Evolutionary conservation across 2,797 vertebrate genomes (phyloP).

Genomic region (Epinephelus malabaricus): DNA sequence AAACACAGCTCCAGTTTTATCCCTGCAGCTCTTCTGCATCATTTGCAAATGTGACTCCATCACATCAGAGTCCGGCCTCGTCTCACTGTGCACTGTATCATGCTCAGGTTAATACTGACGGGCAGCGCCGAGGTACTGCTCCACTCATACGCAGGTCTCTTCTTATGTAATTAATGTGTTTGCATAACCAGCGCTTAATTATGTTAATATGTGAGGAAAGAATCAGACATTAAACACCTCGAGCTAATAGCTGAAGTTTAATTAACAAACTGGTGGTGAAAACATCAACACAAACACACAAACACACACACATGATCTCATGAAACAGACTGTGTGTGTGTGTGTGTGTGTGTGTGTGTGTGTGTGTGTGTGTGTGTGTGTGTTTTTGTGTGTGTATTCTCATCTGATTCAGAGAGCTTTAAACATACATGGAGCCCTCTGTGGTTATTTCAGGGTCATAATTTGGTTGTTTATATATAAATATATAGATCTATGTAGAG

Average conservation of each 20-base stretch:
- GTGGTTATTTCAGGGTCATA: too few relatives aligned
- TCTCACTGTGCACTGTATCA: neutral
- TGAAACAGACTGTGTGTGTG: too few relatives aligned
- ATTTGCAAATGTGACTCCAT: slow-evolving; percentile 25
- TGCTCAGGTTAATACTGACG: neutral
- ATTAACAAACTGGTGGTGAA: slow-evolving; percentile 18
- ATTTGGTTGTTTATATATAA: too few relatives aligned
- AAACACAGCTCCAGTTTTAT: slow-evolving; percentile 14
- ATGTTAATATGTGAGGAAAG: slow-evolving; percentile 33
- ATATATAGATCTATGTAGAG: too few relatives aligned
- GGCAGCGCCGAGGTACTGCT: neutral
- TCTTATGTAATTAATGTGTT: slow-evolving; percentile 30
- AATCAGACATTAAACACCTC: slow-evolving; percentile 17
- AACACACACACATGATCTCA: too few relatives aligned
- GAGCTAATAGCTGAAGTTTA: slow-evolving; percentile 1
- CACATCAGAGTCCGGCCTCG: neutral
- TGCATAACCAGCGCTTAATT: slow-evolving; percentile 27
- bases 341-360: too few relatives aligned
- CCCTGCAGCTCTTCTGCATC: slow-evolving; percentile 20
- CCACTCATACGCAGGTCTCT: neutral
- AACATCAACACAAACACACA: neutral
- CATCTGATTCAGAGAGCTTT: too few relatives aligned
- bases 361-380: too few relatives aligned
- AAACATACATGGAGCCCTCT: too few relatives aligned
- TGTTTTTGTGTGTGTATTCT: too few relatives aligned